phyloP scores from a whole-genome alignment of 1,140 invertebrate genomes.

The Drosophila burlai region DNA sequence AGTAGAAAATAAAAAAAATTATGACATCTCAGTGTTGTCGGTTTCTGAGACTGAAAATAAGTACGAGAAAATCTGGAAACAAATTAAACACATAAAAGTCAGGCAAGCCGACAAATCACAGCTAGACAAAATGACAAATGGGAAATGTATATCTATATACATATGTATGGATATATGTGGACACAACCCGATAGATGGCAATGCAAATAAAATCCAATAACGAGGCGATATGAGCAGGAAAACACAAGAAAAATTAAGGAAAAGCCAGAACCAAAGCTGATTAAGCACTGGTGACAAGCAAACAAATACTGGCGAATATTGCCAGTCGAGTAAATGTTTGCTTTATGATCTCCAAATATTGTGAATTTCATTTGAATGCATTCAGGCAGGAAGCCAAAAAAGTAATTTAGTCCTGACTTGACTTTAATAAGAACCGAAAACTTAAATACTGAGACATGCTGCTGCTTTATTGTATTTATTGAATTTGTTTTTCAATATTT shows the following conservation, averaged over 20 bases:
- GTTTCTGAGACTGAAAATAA: conserved; percentile 5
- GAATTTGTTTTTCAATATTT: background rate
- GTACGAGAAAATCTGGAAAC: background rate
- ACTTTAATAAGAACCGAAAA: background rate
- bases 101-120: conserved; percentile 37
- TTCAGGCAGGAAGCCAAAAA: background rate
- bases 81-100: conserved; percentile 46
- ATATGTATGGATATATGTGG: background rate
- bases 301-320: conserved; percentile 12
- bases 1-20: background rate
- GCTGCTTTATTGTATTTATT: background rate
- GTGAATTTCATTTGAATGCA: background rate
- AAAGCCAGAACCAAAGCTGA: conserved; percentile 17
- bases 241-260: conserved; percentile 16
- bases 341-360: background rate
- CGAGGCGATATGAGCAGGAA: background rate
- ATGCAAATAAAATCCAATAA: conserved; percentile 25
- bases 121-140: conserved; percentile 32
- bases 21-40: conserved; percentile 10
- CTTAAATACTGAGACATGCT: background rate
- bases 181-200: conserved; percentile 6
- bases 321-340: conserved; percentile 10
- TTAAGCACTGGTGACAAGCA: conserved; percentile 22
- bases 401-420: background rate
- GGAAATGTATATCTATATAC: conserved; percentile 3